Evolutionary conservation across 2,888 invertebrate genomes (phyloP).

Genomic region (Melinopterus prodromus): DNA sequence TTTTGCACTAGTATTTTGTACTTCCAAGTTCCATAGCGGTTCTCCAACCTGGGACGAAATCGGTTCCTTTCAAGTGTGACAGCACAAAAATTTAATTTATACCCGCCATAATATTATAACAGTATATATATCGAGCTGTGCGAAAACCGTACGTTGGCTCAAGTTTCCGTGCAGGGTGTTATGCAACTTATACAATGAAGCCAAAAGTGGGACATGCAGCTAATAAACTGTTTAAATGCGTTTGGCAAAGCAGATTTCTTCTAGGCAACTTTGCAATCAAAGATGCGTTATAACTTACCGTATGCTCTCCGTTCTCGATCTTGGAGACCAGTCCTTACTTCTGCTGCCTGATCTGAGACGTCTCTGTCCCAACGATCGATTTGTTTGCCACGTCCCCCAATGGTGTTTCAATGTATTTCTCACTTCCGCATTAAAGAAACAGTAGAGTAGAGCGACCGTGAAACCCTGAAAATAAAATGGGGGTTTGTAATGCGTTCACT

Average conservation of each 20-base stretch:
- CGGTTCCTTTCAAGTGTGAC: too few relatives aligned
- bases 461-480: conserved; percentile 73
- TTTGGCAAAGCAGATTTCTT: conserved; percentile 12
- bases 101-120: neutral
- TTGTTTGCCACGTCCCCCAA: conserved; percentile 79
- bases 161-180: neutral
- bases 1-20: too few relatives aligned
- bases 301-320: conserved; percentile 83
- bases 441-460: conserved; percentile 89
- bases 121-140: neutral
- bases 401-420: conserved; percentile 85
- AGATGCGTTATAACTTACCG: conserved; percentile 65
- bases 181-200: neutral
- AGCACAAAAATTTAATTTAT: neutral
- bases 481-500: neutral
- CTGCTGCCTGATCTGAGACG: conserved; percentile 72
- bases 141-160: neutral
- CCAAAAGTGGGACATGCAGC: neutral
- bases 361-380: conserved; percentile 69
- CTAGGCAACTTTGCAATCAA: conserved; percentile 12
- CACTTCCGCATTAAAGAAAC: conserved; percentile 93
- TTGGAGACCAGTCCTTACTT: conserved; percentile 84
- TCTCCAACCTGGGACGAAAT: too few relatives aligned
- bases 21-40: too few relatives aligned
- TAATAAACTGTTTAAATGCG: conserved; percentile 17